Evolutionary conservation across 2,113 vertebrate species (phyloP), one percentile per base, ranked within the genome.

Genomic region (Notothenia coriiceps): DNA sequence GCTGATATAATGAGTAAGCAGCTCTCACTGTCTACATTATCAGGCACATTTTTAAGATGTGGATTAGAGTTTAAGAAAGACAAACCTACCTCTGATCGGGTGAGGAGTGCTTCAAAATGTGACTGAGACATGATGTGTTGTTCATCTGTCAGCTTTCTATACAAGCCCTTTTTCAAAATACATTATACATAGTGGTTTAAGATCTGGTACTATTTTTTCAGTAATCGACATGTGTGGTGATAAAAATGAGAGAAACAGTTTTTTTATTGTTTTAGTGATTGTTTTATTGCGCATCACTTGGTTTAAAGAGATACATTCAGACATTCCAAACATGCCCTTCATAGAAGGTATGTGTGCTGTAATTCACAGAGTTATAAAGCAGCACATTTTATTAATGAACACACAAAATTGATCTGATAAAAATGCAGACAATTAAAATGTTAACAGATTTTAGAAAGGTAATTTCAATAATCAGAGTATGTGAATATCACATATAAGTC

Each of bases 201-300:
- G 1, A 57, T 49, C 0, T 59, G 40, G 20, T 5, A 2, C 13
- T 52, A 43, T 22, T 14, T 29, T 9, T 47, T 10, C 40, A 22
- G 22, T 11, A 1, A 18, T n/a, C 8, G 2, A 46, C 6, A 55
- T 0, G 1, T 47, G 12, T 4, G 15, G 25, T 64, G 8, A 49
- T 10, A 47, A 44, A 33, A 70, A 73, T 1, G 4, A 64, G 14
- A 56, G 5, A 29, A 33, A 2, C 15, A 62, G 51, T 35, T 0
- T 3, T 12, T 20, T 44, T 17, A 74, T 89, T 91, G 47, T 67
- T 67, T 92, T 90, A 77, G 8, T 91, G 92, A 94, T 94, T 94
- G 92, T 89, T 93, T 93, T 91, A 91, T 33, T 94, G 85, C 92
- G 79, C 88, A 89, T 86, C 88, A 91, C 90, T 93, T 93, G 92